These are phyloP conservation scores for Phaedon cochleariae DNA, from an alignment of 2,888 invertebrate species.

Conservation along the genomic window DNA sequence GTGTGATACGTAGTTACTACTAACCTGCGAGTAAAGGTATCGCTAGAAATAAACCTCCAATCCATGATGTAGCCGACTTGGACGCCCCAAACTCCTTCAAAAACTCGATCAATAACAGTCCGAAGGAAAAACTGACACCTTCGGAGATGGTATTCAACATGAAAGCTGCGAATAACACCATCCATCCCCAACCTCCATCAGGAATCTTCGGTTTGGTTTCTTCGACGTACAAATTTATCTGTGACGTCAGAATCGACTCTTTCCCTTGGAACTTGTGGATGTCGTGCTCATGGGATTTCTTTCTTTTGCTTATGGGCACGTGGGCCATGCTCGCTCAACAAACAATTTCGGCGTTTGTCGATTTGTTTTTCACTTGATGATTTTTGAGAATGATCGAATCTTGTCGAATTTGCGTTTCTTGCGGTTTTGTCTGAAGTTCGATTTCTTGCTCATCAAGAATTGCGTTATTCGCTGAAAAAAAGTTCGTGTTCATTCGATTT, in stretches of 20 bases:
- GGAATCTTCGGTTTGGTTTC: slow-evolving; percentile 68
- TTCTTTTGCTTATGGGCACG: slow-evolving; percentile 27
- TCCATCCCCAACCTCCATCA: slow-evolving; percentile 91
- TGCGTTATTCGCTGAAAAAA: background rate
- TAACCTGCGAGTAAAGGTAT: slow-evolving; percentile 70
- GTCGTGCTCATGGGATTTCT: slow-evolving; percentile 24
- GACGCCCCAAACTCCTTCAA: slow-evolving; percentile 59
- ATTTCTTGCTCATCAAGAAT: background rate
- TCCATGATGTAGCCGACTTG: slow-evolving; percentile 76
- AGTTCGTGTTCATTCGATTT: no score
- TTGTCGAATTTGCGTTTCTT: background rate
- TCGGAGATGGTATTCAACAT: slow-evolving; percentile 90
- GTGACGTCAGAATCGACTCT: slow-evolving; percentile 45
- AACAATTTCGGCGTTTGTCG: background rate
- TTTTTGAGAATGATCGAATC: background rate
- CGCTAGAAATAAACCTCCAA: slow-evolving; percentile 51
- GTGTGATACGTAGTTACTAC: no score
- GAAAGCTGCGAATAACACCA: slow-evolving; percentile 86
- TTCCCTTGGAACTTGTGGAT: slow-evolving; percentile 39
- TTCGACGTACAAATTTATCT: slow-evolving; percentile 44
- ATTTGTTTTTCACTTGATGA: background rate
- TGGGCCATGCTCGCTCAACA: slow-evolving; percentile 27
- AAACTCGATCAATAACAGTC: slow-evolving; percentile 86
- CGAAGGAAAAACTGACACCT: slow-evolving; percentile 93
- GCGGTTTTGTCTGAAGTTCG: background rate